Evolutionary conservation across 2,113 vertebrate genomes (phyloP), one percentile per base, ranked within the genome.

Genomic region (Eonycteris spelaea): DNA sequence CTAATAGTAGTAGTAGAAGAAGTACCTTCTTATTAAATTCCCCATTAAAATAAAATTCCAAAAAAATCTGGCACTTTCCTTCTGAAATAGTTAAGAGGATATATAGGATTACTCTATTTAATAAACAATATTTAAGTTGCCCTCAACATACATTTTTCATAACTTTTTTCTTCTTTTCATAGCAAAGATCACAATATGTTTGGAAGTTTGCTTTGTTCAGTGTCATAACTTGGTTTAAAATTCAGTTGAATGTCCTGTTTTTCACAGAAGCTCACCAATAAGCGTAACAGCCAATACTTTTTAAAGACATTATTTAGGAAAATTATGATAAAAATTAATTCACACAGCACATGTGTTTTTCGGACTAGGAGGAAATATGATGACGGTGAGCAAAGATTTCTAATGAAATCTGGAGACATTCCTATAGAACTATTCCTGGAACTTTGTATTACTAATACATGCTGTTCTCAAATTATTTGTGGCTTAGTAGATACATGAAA

Each of bases 81-180:
- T 88, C 63, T 63, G 21, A 96, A 94, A 75, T 87, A 51, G 78
- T 35, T 77, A 86, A 86, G 22, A 90, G 13, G 28, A 88, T n/a
- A 85, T 35, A 74, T 82, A 85, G 9, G 21, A 57, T 90, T 87
- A 13, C 80, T 85, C 21, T 21, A 67, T 82, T 51, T 68, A 89
- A 78, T 24, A 94, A n/a, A 61, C 38, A 89, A 95, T 86, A 70
- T 86, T 86, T 89, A 97, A 95, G 77, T 65, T 94, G 40, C 11
- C 12, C 8, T 16, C 78, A 86, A 38, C 83, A 70, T 59, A 35
- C 6, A 19, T 67, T 77, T 79, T 70, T 68, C 30, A 71, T 40
- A 92, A 84, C 26, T 28, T 73, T 95, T 84, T 73, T 79, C 65
- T 30, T 59, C 51, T 95, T 84, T 89, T 74, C 40, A 70, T 75